Evolutionary conservation across 2,797 vertebrate genomes (phyloP), one percentile per base, ranked within the genome.

Genomic region (Peromyscus nudipes): DNA sequence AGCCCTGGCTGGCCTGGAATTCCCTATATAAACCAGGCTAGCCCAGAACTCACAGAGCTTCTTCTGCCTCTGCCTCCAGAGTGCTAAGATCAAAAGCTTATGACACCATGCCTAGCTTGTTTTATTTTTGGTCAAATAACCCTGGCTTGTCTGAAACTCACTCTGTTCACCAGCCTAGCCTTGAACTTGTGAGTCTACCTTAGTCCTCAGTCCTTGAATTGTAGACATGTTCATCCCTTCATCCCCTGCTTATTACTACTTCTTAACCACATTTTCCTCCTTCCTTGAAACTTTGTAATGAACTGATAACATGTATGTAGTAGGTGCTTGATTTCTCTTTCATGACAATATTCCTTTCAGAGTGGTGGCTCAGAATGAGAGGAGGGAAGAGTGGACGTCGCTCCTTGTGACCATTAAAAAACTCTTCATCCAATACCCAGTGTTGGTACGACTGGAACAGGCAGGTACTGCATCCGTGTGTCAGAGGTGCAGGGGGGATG

Each of bases 391-490:
- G 95, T 99, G 99, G 99, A 99, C 99, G 0, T 99, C 99, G 0
- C 96, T 99, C 34, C 98, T 99, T 4, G 99, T 99, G 97, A 99
- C 99, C n/a, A 99, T 99, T 97, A 99, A 99, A 98, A 99, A 99
- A 91, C 99, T 99, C 87, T 99, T 99, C 97, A 99, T 99, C 96
- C 99, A 99, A 98, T 99, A 99, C 93, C 99, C 99, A 3, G 99
- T 99, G 46, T 96, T 99, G 98, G 99, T 99, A 80, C 99, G 99
- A 1, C 98, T 99, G 4, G 99, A 99, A 97, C 99, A 99, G 99
- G 99, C 99, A 99, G 99, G 99, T 99, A 98, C 67, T 62, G 40
- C 96, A 87, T 60, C 46, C 37, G 3, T 11, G 52, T 43, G 79
- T 7, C 6, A 11, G 81, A 67, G 25, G 34, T 31, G 16, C 0